Evolutionary conservation across 1,140 invertebrate species (phyloP).

Genomic region (Cecropterus lyciades): DNA sequence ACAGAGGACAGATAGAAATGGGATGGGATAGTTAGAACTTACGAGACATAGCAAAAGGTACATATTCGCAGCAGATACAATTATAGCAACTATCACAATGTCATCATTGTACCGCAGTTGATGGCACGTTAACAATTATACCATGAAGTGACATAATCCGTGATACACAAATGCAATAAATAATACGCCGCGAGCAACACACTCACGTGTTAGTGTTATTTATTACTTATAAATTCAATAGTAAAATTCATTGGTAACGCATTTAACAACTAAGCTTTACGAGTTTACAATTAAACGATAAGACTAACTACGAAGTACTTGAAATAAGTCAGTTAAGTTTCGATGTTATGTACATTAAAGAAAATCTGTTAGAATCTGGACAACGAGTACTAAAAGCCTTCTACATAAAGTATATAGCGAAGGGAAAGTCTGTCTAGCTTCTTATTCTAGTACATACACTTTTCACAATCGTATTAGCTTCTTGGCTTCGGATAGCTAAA

Average conservation of each 20-base stretch:
- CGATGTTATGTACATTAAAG: background rate
- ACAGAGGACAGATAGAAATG: background rate
- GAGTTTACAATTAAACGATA: constrained; percentile 62
- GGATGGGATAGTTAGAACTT: background rate
- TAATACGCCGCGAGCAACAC: constrained; percentile 21
- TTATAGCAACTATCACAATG: background rate
- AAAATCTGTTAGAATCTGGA: background rate
- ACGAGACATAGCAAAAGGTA: background rate
- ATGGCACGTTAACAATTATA: too few species aligned
- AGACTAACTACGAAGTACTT: constrained; percentile 31
- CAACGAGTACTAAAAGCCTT: background rate
- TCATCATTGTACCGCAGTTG: background rate
- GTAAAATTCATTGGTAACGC: constrained; percentile 82
- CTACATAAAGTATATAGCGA: background rate
- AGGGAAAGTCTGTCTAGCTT: constrained; percentile 1
- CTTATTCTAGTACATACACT: constrained; percentile 11
- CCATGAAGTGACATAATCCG: background rate
- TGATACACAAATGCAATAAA: constrained; percentile 22
- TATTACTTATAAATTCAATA: constrained; percentile 52
- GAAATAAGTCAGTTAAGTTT: background rate
- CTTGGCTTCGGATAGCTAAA: constrained; percentile 75
- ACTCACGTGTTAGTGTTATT: constrained; percentile 15
- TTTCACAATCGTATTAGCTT: constrained; percentile 61
- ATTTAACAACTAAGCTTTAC: constrained; percentile 69
- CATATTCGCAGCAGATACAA: background rate